Conservation (phyloP, 2,113 vertebrate species). For the Prochilodus magdalenae region DNA sequence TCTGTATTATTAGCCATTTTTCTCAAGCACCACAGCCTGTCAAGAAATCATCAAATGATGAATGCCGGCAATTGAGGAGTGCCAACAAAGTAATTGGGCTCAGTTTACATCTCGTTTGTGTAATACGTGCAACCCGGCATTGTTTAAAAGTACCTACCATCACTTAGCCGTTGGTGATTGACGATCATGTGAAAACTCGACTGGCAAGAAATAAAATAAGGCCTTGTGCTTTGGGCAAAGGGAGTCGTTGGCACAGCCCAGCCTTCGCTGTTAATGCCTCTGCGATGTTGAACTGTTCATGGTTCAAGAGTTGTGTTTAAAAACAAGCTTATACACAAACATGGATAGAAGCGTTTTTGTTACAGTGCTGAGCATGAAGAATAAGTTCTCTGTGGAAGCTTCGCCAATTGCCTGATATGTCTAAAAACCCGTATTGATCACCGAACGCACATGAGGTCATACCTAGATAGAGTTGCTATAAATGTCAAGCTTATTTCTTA, state of each 20-base stretch:
- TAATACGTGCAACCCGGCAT: not conserved
- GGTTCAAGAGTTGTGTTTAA: conserved; percentile 2
- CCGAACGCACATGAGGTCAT: conserved; percentile 16
- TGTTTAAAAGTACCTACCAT: conserved; percentile 29
- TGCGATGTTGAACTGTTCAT: not conserved
- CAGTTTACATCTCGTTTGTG: not conserved
- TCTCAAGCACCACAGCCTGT: not conserved
- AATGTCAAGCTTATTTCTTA: conserved; percentile 54
- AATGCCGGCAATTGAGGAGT: not conserved
- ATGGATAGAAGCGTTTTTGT: conserved; percentile 16
- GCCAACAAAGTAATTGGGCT: conserved; percentile 2
- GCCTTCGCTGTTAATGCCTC: not conserved
- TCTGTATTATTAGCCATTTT: not conserved
- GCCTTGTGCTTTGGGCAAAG: not conserved
- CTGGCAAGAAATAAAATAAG: conserved; percentile 16
- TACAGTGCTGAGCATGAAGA: not conserved
- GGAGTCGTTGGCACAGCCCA: conserved; percentile 7
- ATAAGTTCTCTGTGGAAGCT: not conserved
- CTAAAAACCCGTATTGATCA: conserved; percentile 40
- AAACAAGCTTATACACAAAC: conserved; percentile 28
- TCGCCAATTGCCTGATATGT: conserved; percentile 37
- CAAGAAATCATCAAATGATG: conserved; percentile 3
- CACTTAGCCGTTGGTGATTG: conserved; percentile 16
- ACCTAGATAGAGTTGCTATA: conserved; percentile 36
- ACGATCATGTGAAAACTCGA: conserved; percentile 10